phyloP scores from a whole-genome alignment of 2,797 vertebrate genomes.

The Melanotaenia nigrans region DNA sequence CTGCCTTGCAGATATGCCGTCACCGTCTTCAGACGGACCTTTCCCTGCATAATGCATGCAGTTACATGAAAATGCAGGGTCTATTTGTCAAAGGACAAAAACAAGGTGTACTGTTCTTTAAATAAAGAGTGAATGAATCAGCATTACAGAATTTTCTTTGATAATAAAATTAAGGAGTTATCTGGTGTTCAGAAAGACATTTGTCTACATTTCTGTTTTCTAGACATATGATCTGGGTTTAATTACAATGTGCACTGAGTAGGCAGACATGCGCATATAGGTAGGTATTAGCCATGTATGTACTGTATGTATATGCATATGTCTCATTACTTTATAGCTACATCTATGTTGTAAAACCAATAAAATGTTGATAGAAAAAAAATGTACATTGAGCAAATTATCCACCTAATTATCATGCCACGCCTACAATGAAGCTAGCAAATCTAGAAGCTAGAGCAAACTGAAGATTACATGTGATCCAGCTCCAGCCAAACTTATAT shows the following conservation, averaged over 20 bases:
- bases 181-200: background rate
- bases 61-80: slow-evolving; percentile 15
- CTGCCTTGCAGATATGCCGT: slow-evolving; percentile 28
- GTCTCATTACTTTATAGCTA: too few relatives aligned
- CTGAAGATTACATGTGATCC: background rate
- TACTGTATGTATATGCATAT: too few relatives aligned
- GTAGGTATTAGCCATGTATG: too few relatives aligned
- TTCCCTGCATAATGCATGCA: slow-evolving; percentile 8
- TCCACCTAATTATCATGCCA: background rate
- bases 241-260: too few relatives aligned
- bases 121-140: too few relatives aligned
- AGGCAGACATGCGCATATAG: too few relatives aligned
- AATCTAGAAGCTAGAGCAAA: background rate
- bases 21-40: slow-evolving; percentile 9
- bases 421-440: background rate
- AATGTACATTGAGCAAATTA: background rate
- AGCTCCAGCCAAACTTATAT: background rate
- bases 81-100: slow-evolving; percentile 1
- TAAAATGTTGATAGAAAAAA: too few relatives aligned
- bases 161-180: background rate
- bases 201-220: background rate
- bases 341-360: too few relatives aligned
- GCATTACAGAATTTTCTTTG: background rate
- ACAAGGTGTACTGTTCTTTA: background rate
- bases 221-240: background rate